Conservation (phyloP, 2,797 vertebrate species). For the Mastacembelus armatus region DNA sequence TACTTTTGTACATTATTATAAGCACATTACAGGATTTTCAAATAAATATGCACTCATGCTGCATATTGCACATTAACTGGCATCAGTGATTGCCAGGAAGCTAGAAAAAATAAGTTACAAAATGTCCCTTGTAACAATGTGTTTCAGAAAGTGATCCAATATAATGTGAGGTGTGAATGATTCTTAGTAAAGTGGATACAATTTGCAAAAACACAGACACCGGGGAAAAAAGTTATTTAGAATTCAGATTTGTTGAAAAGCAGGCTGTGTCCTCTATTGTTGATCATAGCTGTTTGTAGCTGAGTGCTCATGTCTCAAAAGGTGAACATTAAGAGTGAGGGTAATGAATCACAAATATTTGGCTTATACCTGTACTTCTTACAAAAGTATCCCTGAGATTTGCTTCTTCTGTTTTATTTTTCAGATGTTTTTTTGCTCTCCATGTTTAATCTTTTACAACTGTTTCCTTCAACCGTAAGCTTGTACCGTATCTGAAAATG, state of each 20-base stretch:
- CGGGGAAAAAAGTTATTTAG: background rate
- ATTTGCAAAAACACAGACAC: background rate
- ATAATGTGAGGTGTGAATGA: background rate
- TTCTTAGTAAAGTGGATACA: background rate
- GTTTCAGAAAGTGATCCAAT: background rate
- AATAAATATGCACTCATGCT: background rate
- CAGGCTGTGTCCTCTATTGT: no score
- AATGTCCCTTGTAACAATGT: background rate
- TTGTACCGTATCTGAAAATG: background rate
- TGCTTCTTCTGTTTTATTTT: background rate
- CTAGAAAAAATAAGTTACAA: background rate
- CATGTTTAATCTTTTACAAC: background rate
- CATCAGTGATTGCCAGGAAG: background rate
- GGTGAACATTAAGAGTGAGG: background rate
- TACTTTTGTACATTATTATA: background rate
- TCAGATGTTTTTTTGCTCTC: background rate
- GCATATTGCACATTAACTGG: background rate
- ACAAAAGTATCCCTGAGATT: background rate
- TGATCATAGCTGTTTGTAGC: background rate
- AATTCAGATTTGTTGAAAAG: background rate
- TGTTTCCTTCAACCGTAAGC: background rate
- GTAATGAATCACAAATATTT: slow-evolving; percentile 6
- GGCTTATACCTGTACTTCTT: background rate
- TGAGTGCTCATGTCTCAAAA: background rate
- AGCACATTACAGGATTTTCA: background rate